phyloP scores from a whole-genome alignment of 2,888 invertebrate species.

The Acanthoscelides obtectus region DNA sequence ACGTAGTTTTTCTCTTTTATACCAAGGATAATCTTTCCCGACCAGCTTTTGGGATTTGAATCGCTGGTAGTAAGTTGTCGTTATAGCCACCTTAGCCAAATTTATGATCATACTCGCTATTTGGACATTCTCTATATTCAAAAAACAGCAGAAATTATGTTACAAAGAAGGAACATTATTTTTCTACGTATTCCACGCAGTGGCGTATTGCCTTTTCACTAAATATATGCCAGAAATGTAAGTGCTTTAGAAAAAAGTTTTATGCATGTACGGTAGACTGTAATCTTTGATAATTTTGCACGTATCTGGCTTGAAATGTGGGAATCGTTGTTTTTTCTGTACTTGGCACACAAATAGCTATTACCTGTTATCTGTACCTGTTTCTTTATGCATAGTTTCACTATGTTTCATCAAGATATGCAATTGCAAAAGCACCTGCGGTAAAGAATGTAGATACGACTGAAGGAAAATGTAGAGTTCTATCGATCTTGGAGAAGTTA shows the following conservation, averaged over 20 bases:
- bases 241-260: too few relatives aligned
- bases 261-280: too few relatives aligned
- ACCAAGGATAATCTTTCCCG: slow-evolving; percentile 73
- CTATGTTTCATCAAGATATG: slow-evolving; percentile 60
- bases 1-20: slow-evolving; percentile 34
- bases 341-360: not conserved
- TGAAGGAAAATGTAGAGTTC: slow-evolving; percentile 75
- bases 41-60: slow-evolving; percentile 73
- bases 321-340: too few relatives aligned
- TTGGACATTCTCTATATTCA: slow-evolving; percentile 60
- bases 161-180: too few relatives aligned
- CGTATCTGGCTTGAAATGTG: too few relatives aligned
- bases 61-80: slow-evolving; percentile 67
- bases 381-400: slow-evolving; percentile 55
- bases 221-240: too few relatives aligned
- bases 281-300: too few relatives aligned
- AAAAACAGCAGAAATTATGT: too few relatives aligned
- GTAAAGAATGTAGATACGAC: slow-evolving; percentile 72
- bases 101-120: slow-evolving; percentile 63
- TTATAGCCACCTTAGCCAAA: slow-evolving; percentile 63
- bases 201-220: too few relatives aligned
- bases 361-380: slow-evolving; percentile 51
- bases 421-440: slow-evolving; percentile 63
- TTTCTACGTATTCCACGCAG: too few relatives aligned
- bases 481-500: slow-evolving; percentile 62